Evolutionary conservation across 2,888 invertebrate genomes (phyloP).

Genomic region (Hedychridium roseum): DNA sequence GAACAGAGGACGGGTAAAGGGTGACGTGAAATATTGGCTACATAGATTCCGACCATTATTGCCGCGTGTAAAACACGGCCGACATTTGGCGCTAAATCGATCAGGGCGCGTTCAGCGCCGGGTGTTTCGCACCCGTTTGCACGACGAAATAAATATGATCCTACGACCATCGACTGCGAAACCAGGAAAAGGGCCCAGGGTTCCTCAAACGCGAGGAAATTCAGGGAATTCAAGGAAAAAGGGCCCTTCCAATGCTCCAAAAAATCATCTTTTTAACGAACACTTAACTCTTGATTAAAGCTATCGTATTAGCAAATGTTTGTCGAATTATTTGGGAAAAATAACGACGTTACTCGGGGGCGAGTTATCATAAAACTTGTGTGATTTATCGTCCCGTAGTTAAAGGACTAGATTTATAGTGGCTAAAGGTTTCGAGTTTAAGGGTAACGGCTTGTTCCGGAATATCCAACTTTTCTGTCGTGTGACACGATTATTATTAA

Average conservation of each 20-base stretch:
- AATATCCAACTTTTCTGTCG: neutral
- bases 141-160: conserved; percentile 42
- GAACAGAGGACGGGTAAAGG: conserved; percentile 42
- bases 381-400: conserved; percentile 34
- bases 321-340: too few relatives aligned
- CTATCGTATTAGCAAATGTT: too few relatives aligned
- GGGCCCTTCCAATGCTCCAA: too few relatives aligned
- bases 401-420: conserved; percentile 32
- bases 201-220: conserved; percentile 14
- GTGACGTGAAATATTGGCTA: conserved; percentile 63
- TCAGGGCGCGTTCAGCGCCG: conserved; percentile 45
- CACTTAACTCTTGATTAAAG: too few relatives aligned
- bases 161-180: too few relatives aligned
- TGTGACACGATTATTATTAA: neutral
- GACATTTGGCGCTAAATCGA: conserved; percentile 64
- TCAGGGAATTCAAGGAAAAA: neutral
- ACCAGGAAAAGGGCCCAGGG: too few relatives aligned
- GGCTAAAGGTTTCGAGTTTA: conserved; percentile 26
- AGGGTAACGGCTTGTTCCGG: conserved; percentile 30
- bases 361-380: conserved; percentile 19
- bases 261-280: too few relatives aligned
- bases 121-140: conserved; percentile 30
- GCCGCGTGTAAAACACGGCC: conserved; percentile 63
- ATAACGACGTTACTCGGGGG: too few relatives aligned
- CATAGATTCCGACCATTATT: conserved; percentile 64